Conservation (phyloP, 1,140 invertebrate species). For the Ooceraea biroi region DNA sequence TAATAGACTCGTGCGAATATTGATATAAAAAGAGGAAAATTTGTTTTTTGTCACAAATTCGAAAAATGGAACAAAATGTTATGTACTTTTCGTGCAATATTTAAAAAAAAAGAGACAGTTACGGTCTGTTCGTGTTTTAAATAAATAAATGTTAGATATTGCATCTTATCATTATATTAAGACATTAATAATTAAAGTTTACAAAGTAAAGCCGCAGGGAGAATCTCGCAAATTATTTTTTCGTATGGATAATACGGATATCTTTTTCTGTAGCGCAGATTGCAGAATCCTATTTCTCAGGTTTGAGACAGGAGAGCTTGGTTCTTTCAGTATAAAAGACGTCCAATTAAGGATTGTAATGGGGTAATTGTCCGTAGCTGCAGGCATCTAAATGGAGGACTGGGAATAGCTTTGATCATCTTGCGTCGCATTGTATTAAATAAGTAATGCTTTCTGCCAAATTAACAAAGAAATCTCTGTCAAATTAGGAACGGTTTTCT, state of each 20-base stretch:
- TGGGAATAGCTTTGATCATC: constrained; percentile 37
- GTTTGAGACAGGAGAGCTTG: neutral
- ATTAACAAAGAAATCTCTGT: constrained; percentile 22
- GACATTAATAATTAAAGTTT: neutral
- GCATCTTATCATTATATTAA: neutral
- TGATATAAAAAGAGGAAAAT: too few relatives aligned
- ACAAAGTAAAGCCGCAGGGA: neutral
- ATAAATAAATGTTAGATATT: neutral
- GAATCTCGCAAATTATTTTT: constrained; percentile 29
- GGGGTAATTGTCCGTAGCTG: constrained; percentile 38
- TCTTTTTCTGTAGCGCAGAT: neutral
- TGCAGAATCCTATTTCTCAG: neutral
- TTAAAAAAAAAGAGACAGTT: too few relatives aligned
- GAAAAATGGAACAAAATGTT: too few relatives aligned
- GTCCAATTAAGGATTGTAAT: constrained; percentile 51
- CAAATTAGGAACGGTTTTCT: neutral
- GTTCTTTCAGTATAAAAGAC: neutral
- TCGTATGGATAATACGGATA: neutral
- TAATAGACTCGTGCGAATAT: too few relatives aligned
- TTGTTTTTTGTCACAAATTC: too few relatives aligned
- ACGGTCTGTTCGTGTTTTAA: too few relatives aligned
- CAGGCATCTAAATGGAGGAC: constrained; percentile 20
- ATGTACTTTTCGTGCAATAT: too few relatives aligned
- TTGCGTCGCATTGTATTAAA: constrained; percentile 27
- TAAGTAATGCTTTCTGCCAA: neutral